Base-by-base conservation (phyloP, 2,888 invertebrate species). In the Zaprionus bogoriensis region DNA sequence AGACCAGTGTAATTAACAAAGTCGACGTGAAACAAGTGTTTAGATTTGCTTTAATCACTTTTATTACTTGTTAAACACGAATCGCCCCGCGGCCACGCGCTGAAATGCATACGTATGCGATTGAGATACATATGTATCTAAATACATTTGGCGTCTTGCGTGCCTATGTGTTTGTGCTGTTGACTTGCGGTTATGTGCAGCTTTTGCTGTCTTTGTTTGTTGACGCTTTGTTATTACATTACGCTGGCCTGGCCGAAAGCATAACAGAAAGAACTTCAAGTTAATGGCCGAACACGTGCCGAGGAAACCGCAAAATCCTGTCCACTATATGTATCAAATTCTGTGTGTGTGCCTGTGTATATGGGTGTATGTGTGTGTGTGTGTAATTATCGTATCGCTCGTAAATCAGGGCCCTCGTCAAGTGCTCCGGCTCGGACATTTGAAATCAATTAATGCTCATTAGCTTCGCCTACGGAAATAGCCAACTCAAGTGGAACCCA, bases 21-120 rank as follows among this genome's bases (percentile, higher is more conserved):
- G 41, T 47, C 48, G 64, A 59, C 50, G 41, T 55, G 60, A 36
- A 67, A 63, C 79, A 66, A 68, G 77, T 75, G 63, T 68, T 80
- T 71, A 62, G 79, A 77, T 77, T 71, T 71, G 74, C 74, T 77
- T 82, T 76, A 81, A 82, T 82, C 80, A 82, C 77, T 54, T 77
- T 80, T 76, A 81, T 82, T 67, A 74, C 71, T 76, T 80, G 82
- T 82, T 76, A 77, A 82, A 79, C 82, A 80, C 50, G 76, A 79
- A 67, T 71, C 48, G 72, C 46, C 69, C 77, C 58, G 44, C 54
- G 75, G 66, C 38, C 66, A 60, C 59, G 46, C 64, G 50, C 50
- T 55, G 9, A 70, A 51, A 25, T 45, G 62, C 48, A 58, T 52
- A 45, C 53, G 53, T 19, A 53, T 9, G 4, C 38, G 17, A 4